A percentile compares a stretch with the other conserved stretches of the same genome.
Conservation (phyloP, 2,797 vertebrate species). For the Etheostoma nigrum region DNA sequence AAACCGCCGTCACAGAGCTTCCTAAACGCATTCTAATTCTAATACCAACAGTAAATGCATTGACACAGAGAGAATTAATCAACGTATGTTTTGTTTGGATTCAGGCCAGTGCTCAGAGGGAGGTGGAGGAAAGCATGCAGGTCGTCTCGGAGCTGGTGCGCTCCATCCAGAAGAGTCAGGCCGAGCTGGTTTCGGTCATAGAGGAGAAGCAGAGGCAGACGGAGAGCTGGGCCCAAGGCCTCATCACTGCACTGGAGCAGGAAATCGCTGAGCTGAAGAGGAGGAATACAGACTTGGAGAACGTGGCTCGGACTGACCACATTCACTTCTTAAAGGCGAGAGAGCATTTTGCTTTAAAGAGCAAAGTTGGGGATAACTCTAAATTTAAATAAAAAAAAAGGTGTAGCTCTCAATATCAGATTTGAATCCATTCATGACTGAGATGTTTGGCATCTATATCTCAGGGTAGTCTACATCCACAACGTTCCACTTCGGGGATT, state of each 20-base stretch:
- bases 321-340: constrained; percentile 86
- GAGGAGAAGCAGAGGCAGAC: constrained; percentile 82
- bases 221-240: constrained; percentile 72
- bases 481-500: too few relatives aligned
- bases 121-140: constrained; percentile 80
- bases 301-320: constrained; percentile 82
- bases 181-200: constrained; percentile 76
- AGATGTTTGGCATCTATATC: not conserved
- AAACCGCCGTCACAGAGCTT: too few relatives aligned
- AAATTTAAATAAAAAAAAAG: not conserved
- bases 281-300: constrained; percentile 79
- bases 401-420: not conserved
- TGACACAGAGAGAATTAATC: not conserved
- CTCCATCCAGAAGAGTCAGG: constrained; percentile 82
- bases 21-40: not conserved
- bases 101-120: constrained; percentile 78
- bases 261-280: constrained; percentile 78
- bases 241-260: constrained; percentile 77
- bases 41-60: too few relatives aligned
- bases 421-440: not conserved
- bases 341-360: not conserved
- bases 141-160: constrained; percentile 83
- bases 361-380: too few relatives aligned
- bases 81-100: not conserved
- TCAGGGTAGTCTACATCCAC: too few relatives aligned